Evolutionary conservation across 2,888 invertebrate species (phyloP), one percentile per base, ranked within the genome.

Genomic region (Drosophila lacicola): DNA sequence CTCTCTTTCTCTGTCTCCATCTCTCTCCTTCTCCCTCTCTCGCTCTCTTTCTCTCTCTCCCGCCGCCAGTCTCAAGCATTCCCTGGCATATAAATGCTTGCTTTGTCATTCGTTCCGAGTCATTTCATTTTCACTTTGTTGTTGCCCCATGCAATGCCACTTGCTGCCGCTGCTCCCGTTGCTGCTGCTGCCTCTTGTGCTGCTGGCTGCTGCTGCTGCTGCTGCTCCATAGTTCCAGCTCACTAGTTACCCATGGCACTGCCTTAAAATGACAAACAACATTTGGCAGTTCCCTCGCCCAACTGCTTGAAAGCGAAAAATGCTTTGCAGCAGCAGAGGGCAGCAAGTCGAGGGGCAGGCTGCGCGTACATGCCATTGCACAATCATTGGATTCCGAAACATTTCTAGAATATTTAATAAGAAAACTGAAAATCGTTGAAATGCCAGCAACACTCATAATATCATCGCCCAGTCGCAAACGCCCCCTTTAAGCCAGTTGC

Each of bases 381-480:
- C 86, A 89, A 89, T 85, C 89, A 86, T 89, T 87, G 88, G 83
- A 89, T 89, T 88, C 89, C 88, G 80, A 89, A 88, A 90, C 88
- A 88, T 88, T 88, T 89, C 89, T 82, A 80, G 88, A 90, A 88
- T 88, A 89, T 88, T 88, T 88, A 88, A 88, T 88, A 88, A 90
- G 88, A 89, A 89, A 89, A 89, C 89, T 89, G 88, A 82, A 89
- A 88, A 89, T 88, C 88, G 88, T 88, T 90, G 88, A 88, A 88
- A 90, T 89, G 88, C 90, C 88, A 78, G 85, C 85, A 85, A 80
- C 88, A 88, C 85, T 86, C 85, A 86, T 86, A 86, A 86, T 86
- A 89, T 74, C 78, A 69, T 64, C 69, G 62, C 63, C 56, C 67
- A 63, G 45, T 58, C 50, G 72, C 14, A 44, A 50, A 50, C 60